Evolutionary conservation across 2,113 vertebrate genomes (phyloP), one percentile per base, ranked within the genome.

Genomic region (Corydoras sp.): DNA sequence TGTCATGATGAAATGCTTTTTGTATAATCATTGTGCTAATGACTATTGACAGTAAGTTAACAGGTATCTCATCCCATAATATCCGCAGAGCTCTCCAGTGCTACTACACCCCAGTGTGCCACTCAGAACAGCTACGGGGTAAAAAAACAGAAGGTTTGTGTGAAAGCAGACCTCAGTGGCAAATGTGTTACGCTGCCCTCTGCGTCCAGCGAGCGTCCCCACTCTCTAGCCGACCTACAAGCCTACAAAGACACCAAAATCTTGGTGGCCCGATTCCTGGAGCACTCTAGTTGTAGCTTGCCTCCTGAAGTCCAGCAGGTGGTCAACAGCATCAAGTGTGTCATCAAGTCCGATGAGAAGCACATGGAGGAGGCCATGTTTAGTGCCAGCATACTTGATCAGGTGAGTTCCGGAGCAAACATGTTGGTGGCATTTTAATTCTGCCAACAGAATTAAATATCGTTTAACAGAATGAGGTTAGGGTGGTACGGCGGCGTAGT

Each of bases 231-330:
- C 72, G 95, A 98, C 87, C 91, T 97, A 59, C 92, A 93, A 83
- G 88, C 93, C 81, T 95, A 93, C 75, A 91, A 93, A 79, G 95
- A 98, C 87, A 90, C 93, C 71, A 94, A 95, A 86, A 92, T 96
- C 62, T 80, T 98, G 85, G 96, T 96, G 88, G 93, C 95, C 49
- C 97, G 95, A 66, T 96, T 98, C 81, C 87, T 98, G 88, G 95
- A 98, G 86, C 94, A 96, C 72, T 92, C 96, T 0, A 92, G 92
- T 86, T 89, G 93, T 80, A 88, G 88, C 81, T 89, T 96, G 64
- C 91, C 94, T 75, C 87, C 92, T 0, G 95, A 98, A 82, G 94
- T 95, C 62, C 92, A 89, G 81, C 94, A 96, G 0, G 92, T 95
- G 63, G 92, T 94, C 79, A 93, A 95, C 84, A 92, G 91, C 84